Conservation (phyloP, 2,113 vertebrate species). For the Neopipo cinnamomea region DNA sequence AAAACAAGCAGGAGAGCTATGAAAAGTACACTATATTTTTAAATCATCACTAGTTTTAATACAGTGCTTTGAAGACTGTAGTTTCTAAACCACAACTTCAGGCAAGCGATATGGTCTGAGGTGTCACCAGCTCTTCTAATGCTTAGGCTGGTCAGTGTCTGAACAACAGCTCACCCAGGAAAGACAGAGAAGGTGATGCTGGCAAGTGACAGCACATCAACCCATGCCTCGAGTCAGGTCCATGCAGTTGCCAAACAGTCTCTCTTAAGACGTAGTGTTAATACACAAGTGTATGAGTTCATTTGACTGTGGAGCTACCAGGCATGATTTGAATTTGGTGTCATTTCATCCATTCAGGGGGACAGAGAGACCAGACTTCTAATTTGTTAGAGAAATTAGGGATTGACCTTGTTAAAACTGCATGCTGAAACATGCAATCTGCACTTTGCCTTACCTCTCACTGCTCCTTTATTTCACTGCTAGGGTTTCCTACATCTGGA, state of each 20-base stretch:
- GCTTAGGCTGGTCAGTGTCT: not conserved
- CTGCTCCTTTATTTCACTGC: not conserved
- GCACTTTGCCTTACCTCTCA: not conserved
- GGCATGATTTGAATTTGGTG: constrained; percentile 28
- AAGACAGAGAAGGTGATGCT: not conserved
- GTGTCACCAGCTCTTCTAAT: not conserved
- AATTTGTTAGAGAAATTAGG: constrained; percentile 48
- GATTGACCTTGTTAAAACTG: not conserved
- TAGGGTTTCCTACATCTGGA: not conserved
- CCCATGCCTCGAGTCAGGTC: not conserved
- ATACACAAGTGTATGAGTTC: not conserved
- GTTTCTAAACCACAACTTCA: not conserved
- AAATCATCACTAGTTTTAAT: not conserved
- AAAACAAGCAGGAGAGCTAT: not conserved
- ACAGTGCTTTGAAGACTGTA: not conserved
- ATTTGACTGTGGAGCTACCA: not conserved
- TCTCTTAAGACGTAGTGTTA: not conserved
- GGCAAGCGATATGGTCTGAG: not conserved
- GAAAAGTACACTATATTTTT: not conserved
- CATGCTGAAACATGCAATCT: not conserved
- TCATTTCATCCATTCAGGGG: not conserved
- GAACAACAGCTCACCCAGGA: not conserved
- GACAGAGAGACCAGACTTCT: not conserved
- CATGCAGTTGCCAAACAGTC: not conserved
- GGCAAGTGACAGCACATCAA: not conserved